Evolutionary conservation across 2,797 vertebrate genomes (phyloP).

Genomic region (Etheostoma nigrum): DNA sequence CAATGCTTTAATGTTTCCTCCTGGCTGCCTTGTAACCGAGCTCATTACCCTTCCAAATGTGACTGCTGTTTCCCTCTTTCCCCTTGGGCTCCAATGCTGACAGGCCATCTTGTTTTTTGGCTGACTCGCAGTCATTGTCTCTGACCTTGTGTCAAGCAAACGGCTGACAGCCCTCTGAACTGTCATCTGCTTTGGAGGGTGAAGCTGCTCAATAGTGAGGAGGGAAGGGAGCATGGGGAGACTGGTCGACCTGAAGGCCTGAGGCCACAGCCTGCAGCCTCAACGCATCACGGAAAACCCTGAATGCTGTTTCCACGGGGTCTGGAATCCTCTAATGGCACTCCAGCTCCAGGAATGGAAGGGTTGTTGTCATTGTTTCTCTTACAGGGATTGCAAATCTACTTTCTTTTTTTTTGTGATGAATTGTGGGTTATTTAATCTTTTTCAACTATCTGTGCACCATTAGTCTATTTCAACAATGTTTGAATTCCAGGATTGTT

Average conservation of each 20-base stretch:
- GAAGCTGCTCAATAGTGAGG: neutral
- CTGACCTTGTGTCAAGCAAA: conserved; percentile 63
- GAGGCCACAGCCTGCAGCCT: conserved; percentile 21
- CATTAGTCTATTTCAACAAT: no score
- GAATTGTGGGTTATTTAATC: neutral
- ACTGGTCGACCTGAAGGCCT: conserved; percentile 7
- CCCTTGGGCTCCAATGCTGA: conserved; percentile 55
- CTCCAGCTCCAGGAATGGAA: neutral
- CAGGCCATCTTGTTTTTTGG: conserved; percentile 65
- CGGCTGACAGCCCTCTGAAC: conserved; percentile 43
- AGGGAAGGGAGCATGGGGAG: conserved; percentile 1
- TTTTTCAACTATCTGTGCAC: no score
- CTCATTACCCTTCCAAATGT: conserved; percentile 82
- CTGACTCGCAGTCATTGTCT: conserved; percentile 46
- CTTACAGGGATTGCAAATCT: no score
- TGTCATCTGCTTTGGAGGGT: conserved; percentile 47
- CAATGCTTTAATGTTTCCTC: conserved; percentile 58
- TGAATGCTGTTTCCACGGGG: neutral
- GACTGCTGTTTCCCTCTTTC: conserved; percentile 37
- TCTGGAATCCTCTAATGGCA: neutral
- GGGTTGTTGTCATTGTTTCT: neutral
- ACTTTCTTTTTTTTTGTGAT: no score
- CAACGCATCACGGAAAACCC: neutral
- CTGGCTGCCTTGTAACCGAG: conserved; percentile 52
- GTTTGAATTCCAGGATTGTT: no score